Percentiles rank a stretch among this genome's conserved stretches.
These are phyloP conservation scores for Emys orbicularis DNA, from an alignment of 2,797 vertebrate genomes.

Conservation along the genomic window DNA sequence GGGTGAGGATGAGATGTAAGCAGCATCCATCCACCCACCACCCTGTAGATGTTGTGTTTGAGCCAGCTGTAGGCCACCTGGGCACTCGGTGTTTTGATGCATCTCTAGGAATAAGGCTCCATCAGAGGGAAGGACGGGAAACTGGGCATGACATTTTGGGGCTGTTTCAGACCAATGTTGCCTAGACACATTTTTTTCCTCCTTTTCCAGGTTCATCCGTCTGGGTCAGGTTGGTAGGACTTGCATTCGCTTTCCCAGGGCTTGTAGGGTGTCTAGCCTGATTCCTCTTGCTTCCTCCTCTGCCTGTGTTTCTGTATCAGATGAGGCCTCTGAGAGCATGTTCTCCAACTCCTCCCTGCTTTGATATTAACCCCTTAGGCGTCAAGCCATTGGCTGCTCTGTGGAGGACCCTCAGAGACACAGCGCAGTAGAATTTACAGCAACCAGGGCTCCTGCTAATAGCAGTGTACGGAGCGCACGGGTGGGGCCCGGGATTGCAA, in stretches of 20 bases:
- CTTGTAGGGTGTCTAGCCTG: neutral
- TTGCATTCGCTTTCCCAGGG: neutral
- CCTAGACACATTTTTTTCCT: neutral
- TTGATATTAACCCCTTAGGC: neutral
- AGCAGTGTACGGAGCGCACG: accelerated
- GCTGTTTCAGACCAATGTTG: neutral
- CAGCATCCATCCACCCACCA: neutral
- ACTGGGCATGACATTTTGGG: neutral
- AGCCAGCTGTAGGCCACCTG: neutral
- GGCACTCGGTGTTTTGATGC: neutral
- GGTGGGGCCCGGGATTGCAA: neutral
- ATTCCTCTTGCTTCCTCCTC: neutral
- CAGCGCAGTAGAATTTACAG: neutral
- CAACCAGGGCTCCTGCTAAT: neutral
- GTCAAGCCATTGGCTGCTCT: neutral
- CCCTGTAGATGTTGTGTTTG: neutral
- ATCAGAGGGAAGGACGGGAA: neutral
- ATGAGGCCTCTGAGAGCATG: neutral
- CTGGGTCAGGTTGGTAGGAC: neutral
- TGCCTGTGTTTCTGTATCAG: neutral
- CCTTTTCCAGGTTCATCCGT: neutral
- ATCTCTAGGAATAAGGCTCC: neutral
- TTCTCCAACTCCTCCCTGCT: neutral
- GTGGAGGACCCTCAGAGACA: neutral
- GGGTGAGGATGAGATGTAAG: neutral